These are phyloP conservation scores for Phrynocephalus versicolor DNA, from an alignment of 2,113 vertebrate species.

Conservation along the genomic window DNA sequence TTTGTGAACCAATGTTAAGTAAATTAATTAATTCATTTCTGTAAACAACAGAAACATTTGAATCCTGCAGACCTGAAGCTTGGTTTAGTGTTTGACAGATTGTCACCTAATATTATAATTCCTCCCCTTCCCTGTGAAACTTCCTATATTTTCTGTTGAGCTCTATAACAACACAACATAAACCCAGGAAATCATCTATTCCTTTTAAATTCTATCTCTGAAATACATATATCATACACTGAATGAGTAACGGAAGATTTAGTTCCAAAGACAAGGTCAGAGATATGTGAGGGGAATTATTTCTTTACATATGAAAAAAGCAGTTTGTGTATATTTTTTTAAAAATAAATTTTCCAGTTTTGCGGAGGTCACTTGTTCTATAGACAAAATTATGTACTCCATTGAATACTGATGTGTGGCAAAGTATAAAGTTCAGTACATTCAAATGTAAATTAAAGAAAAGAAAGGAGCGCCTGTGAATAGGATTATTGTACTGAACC, in stretches of 20 bases:
- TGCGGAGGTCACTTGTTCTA: constrained; percentile 31
- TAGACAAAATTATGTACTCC: constrained; percentile 37
- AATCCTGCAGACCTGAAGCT: neutral
- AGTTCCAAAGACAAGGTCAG: constrained; percentile 31
- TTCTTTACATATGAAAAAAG: constrained; percentile 25
- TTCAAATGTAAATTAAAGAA: constrained; percentile 59
- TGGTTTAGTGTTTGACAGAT: neutral
- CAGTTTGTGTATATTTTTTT: neutral
- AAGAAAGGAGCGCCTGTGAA: constrained; percentile 41
- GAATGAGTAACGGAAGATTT: constrained; percentile 23
- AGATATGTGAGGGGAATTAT: neutral
- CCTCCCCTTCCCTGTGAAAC: neutral
- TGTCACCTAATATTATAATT: no score
- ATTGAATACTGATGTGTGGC: neutral
- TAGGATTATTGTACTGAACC: constrained; percentile 28
- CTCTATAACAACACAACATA: neutral
- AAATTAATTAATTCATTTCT: no score
- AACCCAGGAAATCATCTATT: neutral
- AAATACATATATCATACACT: constrained; percentile 18
- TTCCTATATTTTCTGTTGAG: neutral
- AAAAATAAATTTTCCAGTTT: constrained; percentile 13
- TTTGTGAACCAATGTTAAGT: neutral
- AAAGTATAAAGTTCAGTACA: constrained; percentile 18
- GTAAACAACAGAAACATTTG: neutral
- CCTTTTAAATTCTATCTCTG: constrained; percentile 28